Conservation (phyloP, 1,140 invertebrate genomes). For the Oncopeltus fasciatus region DNA sequence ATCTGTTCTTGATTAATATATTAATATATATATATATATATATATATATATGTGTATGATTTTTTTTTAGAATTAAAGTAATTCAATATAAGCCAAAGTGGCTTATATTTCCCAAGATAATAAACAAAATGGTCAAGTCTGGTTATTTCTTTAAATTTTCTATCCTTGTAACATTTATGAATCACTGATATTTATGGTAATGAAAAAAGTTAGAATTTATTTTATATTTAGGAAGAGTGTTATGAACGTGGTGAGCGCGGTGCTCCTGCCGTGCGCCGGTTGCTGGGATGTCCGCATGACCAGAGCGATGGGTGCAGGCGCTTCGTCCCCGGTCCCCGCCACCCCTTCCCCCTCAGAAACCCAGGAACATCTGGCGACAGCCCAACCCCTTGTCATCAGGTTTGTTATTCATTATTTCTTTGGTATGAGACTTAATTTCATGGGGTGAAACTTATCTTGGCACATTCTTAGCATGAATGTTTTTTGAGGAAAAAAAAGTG, state of each 20-base stretch:
- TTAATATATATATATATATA: no score
- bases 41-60: neutral
- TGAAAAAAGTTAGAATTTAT: no score
- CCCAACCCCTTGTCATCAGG: neutral
- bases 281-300: slow-evolving; percentile 26
- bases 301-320: slow-evolving; percentile 24
- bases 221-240: neutral
- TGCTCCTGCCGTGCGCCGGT: slow-evolving; percentile 24
- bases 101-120: neutral
- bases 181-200: no score
- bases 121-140: neutral
- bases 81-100: neutral
- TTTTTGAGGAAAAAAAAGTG: neutral
- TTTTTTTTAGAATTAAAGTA: neutral
- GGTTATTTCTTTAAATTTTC: neutral
- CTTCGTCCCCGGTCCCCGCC: slow-evolving; percentile 18
- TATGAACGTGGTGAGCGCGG: slow-evolving; percentile 25
- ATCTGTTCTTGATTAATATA: no score
- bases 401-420: no score
- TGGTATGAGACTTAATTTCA: no score
- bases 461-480: no score
- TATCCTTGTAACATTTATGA: no score
- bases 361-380: slow-evolving; percentile 18
- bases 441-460: no score
- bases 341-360: slow-evolving; percentile 17